These are phyloP conservation scores for Aplysia californica DNA, from an alignment of 1,140 invertebrate genomes.

Conservation along the genomic window DNA sequence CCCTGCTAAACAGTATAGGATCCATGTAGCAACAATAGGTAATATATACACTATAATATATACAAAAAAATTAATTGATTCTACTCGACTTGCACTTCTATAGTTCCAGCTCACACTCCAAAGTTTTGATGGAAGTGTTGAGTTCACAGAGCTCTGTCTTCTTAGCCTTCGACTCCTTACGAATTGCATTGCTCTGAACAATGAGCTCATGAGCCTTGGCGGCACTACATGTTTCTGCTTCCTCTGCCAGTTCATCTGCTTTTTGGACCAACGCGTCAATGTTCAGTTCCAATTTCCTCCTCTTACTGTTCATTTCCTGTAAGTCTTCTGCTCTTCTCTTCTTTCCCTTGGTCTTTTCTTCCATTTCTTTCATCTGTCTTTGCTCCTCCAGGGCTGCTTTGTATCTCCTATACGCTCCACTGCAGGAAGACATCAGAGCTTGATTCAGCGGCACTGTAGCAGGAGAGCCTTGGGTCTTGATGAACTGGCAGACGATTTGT, in stretches of 20 bases:
- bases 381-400: slow-evolving; percentile 27
- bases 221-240: neutral
- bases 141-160: too few relatives aligned
- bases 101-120: too few relatives aligned
- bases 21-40: too few relatives aligned
- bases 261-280: neutral
- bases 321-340: neutral
- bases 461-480: slow-evolving; percentile 20
- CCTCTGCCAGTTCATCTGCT: slow-evolving; percentile 10
- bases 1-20: too few relatives aligned
- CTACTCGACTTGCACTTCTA: too few relatives aligned
- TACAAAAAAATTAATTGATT: too few relatives aligned
- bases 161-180: neutral
- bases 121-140: too few relatives aligned
- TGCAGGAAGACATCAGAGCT: neutral
- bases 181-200: neutral
- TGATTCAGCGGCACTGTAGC: slow-evolving; percentile 14
- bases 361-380: slow-evolving; percentile 24
- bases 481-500: slow-evolving; percentile 31
- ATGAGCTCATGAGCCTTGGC: neutral
- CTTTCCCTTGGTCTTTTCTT: neutral
- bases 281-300: neutral
- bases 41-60: too few relatives aligned
- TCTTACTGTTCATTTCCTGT: neutral
- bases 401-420: slow-evolving; percentile 23